phyloP scores from a whole-genome alignment of 2,888 invertebrate genomes.

The Corbicula japonica region DNA sequence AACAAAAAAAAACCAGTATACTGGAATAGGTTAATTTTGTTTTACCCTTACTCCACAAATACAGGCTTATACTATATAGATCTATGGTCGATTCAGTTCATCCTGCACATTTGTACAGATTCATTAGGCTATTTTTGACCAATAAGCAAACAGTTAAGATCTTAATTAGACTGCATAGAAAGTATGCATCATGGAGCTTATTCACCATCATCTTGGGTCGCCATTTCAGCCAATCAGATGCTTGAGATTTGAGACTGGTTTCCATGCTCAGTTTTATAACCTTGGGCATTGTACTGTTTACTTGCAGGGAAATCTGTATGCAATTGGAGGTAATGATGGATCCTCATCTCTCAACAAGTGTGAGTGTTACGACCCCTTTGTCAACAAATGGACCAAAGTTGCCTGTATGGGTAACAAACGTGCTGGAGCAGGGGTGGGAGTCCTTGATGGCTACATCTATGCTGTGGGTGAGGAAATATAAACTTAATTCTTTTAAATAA shows the following conservation, averaged over 20 bases:
- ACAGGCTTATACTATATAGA: too few relatives aligned
- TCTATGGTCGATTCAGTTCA: too few relatives aligned
- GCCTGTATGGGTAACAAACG: constrained; percentile 87
- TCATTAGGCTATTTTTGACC: too few relatives aligned
- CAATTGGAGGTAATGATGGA: constrained; percentile 87
- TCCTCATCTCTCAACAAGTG: constrained; percentile 87
- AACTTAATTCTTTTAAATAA: neutral
- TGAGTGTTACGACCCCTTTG: constrained; percentile 87
- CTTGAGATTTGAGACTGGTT: too few relatives aligned
- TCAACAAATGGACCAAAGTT: constrained; percentile 87
- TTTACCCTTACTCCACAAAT: too few relatives aligned
- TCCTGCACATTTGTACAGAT: too few relatives aligned
- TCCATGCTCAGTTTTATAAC: too few relatives aligned
- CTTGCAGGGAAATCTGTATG: constrained; percentile 82
- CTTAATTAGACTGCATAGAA: neutral
- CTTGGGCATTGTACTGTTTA: constrained; percentile 8
- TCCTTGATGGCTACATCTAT: constrained; percentile 87
- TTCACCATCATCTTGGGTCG: too few relatives aligned
- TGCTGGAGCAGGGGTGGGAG: constrained; percentile 88
- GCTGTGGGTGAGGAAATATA: constrained; percentile 80
- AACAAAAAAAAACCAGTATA: too few relatives aligned
- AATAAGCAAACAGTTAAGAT: too few relatives aligned
- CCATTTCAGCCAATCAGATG: too few relatives aligned
- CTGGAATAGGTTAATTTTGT: too few relatives aligned
- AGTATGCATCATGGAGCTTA: neutral